Conservation (phyloP, 2,113 vertebrate genomes). For the Poecilia latipinna region DNA sequence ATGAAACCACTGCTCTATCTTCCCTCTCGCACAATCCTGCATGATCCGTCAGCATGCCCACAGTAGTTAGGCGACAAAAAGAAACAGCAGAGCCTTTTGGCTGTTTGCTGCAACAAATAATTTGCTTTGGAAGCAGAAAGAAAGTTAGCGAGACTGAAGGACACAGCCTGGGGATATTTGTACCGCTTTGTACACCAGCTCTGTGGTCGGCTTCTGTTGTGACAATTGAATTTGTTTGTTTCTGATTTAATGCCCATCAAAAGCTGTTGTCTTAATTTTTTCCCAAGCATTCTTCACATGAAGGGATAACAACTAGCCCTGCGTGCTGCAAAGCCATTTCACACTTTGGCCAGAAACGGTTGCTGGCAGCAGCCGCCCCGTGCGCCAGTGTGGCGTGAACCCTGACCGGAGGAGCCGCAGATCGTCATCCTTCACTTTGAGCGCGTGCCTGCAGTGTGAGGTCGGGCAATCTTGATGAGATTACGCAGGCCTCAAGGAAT, state of each 20-base stretch:
- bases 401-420: slow-evolving; percentile 53
- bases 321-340: slow-evolving; percentile 19
- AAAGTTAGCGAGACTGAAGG: slow-evolving; percentile 51
- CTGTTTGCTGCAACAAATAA: slow-evolving; percentile 73
- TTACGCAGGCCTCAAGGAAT: slow-evolving; percentile 67
- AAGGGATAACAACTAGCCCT: background rate
- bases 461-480: slow-evolving; percentile 66
- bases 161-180: slow-evolving; percentile 54
- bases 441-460: slow-evolving; percentile 48
- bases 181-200: slow-evolving; percentile 31
- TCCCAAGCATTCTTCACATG: slow-evolving; percentile 20
- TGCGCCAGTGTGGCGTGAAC: slow-evolving; percentile 37
- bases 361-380: slow-evolving; percentile 33
- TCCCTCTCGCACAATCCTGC: slow-evolving; percentile 56
- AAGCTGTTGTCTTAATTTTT: slow-evolving; percentile 47
- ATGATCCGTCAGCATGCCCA: slow-evolving; percentile 59
- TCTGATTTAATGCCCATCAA: slow-evolving; percentile 36
- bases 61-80: slow-evolving; percentile 58
- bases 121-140: slow-evolving; percentile 72
- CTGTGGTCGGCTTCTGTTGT: slow-evolving; percentile 40
- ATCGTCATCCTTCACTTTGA: slow-evolving; percentile 51
- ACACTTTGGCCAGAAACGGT: slow-evolving; percentile 34
- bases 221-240: slow-evolving; percentile 40
- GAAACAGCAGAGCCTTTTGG: slow-evolving; percentile 58
- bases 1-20: slow-evolving; percentile 60